Percentiles rank a stretch among this genome's conserved stretches.
These are phyloP conservation scores for Gopherus flavomarginatus DNA, from an alignment of 2,113 vertebrate species.

Conservation along the genomic window DNA sequence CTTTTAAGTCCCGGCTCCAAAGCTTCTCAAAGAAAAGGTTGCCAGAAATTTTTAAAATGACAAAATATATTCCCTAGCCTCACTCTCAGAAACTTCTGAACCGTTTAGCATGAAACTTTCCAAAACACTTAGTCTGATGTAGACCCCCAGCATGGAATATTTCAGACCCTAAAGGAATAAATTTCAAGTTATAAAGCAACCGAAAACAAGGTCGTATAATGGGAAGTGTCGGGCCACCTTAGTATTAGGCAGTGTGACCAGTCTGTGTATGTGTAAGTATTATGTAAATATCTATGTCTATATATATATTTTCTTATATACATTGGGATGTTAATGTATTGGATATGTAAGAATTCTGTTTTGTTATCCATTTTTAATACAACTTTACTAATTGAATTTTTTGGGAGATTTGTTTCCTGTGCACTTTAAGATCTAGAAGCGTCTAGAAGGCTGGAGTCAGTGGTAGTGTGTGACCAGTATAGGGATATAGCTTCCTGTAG, in stretches of 20 bases:
- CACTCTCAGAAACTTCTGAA: not conserved
- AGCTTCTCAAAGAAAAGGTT: not conserved
- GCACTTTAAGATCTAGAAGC: not conserved
- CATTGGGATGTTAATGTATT: not conserved
- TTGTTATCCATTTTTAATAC: not conserved
- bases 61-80: not conserved
- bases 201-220: not conserved
- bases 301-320: not conserved
- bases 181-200: not conserved
- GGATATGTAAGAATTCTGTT: not conserved
- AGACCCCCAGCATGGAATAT: not conserved
- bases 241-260: not conserved
- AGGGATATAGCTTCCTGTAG: not conserved
- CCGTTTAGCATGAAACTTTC: conserved; percentile 5
- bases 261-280: not conserved
- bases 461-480: not conserved
- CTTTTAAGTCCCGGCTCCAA: not conserved
- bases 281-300: not conserved
- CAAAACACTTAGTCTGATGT: not conserved
- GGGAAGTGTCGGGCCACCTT: not conserved
- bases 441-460: not conserved
- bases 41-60: not conserved
- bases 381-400: not conserved
- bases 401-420: not conserved
- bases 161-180: not conserved